phyloP scores from a whole-genome alignment of 2,113 vertebrate genomes.

The Colossoma macropomum region DNA sequence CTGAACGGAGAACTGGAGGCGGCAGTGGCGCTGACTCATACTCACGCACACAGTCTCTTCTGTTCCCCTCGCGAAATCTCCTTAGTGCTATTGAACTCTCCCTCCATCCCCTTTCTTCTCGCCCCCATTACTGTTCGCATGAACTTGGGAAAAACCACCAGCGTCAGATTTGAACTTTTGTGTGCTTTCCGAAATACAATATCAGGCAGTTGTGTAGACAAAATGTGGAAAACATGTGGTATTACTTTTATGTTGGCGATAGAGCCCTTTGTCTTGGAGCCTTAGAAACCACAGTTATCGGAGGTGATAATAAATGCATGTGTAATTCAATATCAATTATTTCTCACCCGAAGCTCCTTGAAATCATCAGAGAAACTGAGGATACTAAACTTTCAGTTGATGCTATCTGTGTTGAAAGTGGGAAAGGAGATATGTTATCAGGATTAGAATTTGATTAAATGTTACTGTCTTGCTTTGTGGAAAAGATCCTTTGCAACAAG shows the following conservation, averaged over 20 bases:
- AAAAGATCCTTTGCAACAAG: too few relatives aligned
- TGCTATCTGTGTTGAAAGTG: too few relatives aligned
- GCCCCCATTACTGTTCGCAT: neutral
- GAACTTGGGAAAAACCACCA: neutral
- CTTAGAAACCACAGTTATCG: too few relatives aligned
- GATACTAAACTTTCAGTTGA: too few relatives aligned
- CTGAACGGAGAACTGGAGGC: constrained; percentile 44
- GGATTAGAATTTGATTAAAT: too few relatives aligned
- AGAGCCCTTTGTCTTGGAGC: too few relatives aligned
- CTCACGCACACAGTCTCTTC: constrained; percentile 38
- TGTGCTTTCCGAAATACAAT: neutral
- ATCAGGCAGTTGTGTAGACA: neutral
- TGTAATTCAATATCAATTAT: too few relatives aligned
- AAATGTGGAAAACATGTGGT: neutral
- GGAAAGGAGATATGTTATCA: too few relatives aligned
- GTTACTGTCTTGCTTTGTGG: too few relatives aligned
- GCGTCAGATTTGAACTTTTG: neutral
- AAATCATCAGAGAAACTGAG: too few relatives aligned
- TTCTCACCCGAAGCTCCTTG: too few relatives aligned
- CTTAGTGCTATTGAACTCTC: constrained; percentile 32
- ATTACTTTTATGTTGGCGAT: neutral
- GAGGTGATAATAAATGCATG: too few relatives aligned
- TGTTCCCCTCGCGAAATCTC: constrained; percentile 31
- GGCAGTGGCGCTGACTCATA: constrained; percentile 38
- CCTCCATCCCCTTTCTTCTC: neutral